Base-by-base conservation (phyloP, 2,797 vertebrate species). In the Arvicola amphibius region DNA sequence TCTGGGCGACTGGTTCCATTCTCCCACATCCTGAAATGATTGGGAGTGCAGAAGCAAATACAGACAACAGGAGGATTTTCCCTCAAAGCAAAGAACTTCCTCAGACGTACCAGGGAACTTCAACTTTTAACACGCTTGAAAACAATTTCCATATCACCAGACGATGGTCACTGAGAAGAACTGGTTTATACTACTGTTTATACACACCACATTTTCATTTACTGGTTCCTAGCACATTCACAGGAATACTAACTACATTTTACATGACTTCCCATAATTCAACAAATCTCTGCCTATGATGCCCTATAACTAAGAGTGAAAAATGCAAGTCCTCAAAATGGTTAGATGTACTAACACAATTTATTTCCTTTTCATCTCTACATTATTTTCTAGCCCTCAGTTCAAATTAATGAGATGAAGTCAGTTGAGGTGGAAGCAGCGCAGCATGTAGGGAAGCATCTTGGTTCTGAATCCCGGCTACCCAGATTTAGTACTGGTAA, bases 1-100 rank as follows among this genome's bases (percentile, higher is more conserved):
- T 53, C 12, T 74, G 79, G 85, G 56, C 2, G 34, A 74, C 63
- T 65, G 73, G 56, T 65, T 73, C 40, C 48, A 61, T 88, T 80
- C 61, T n/a, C 63, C 59, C 21, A 79, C 11, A 90, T n/a, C 29
- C 51, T 88, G 40, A 90, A 12, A 77, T 51, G 83, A 92, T n/a
- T 43, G 0, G 5, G 25, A 84, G 0, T 40, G 3, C 14, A 43
- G 23, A 69, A 0, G 43, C 67, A 87, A 96, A 96, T 92, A 25
- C 7, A 85, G 85, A 88, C 3, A 74, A 51, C 16, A 74, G 43
- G 56, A 59, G 73, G 65, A 73, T 73, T 32, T 76, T 83, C 19
- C 23, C 43, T 86, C 40, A 94, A 92, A 59, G 87, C 14, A 65
- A 92, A 37, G 78, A 77, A 34, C 92, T 90, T 9, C 53, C 53